Evolutionary conservation across 2,888 invertebrate genomes (phyloP), one percentile per base, ranked within the genome.

Genomic region (Polietes domitor): DNA sequence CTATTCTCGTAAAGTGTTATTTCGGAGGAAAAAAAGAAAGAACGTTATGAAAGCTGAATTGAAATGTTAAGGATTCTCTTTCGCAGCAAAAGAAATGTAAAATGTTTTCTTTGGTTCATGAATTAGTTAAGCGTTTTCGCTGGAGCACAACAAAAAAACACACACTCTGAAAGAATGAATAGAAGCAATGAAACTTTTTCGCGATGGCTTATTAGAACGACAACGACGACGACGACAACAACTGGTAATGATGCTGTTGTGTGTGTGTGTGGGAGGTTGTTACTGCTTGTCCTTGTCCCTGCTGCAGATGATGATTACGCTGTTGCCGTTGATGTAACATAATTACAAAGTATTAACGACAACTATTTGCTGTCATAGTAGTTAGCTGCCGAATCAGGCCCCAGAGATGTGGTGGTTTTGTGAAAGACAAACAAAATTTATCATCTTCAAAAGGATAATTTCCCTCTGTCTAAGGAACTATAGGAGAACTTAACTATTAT

Each of bases 181-280:
- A 28, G 61, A 26, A 61, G 61, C 61, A 61, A 61, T 17, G 61
- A 61, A 61, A 63, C 21, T 73, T 68, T 77, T 68, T 50, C 73
- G 68, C 73, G 37, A 41, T 74, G 82, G 61, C 82, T 82, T 77
- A 77, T 74, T 78, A 73, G 53, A 71, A 15, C 9, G 37, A 37
- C 37, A 37, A 32, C n/a, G 63, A 32, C 15, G 55, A 55, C 58
- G 24, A 61, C 70, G 65, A 63, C 2, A 21, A 70, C 73, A 65
- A 71, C 43, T 77, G 74, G 10, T 74, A 77, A 77, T 77, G 77
- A 73, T 9, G 68, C 5, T 43, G 43, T 12, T 7, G 15, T 68
- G 68, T 43, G 17, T 17, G 32, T 7, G 10, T n/a, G n/a, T n/a
- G n/a, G n/a, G n/a, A n/a, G 19, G 17, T 12, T 43, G 43, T 43